phyloP scores from a whole-genome alignment of 2,888 invertebrate genomes.

The Frankliniella intonsa region DNA sequence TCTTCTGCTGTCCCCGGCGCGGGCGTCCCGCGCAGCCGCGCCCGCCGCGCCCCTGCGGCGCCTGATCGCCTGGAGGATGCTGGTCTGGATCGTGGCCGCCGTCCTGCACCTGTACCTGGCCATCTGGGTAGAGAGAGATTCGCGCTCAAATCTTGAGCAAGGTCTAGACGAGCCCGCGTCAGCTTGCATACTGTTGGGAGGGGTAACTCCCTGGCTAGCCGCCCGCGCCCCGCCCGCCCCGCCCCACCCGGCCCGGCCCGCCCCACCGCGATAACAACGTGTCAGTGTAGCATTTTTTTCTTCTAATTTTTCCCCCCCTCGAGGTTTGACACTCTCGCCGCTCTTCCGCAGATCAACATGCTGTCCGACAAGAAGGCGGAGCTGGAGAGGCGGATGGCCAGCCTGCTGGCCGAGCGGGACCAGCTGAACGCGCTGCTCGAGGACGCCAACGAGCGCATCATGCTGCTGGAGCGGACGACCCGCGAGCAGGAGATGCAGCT shows the following conservation, averaged over 20 bases:
- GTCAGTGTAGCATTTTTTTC: too few species aligned
- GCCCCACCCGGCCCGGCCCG: too few species aligned
- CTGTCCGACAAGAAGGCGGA: constrained; percentile 79
- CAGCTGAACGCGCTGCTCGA: constrained; percentile 73
- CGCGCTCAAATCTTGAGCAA: neutral
- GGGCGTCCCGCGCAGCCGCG: too few species aligned
- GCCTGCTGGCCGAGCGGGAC: constrained; percentile 74
- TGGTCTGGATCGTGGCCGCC: neutral
- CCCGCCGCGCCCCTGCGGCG: neutral
- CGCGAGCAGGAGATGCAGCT: constrained; percentile 67
- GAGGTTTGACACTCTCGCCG: too few species aligned
- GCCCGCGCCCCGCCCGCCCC: neutral
- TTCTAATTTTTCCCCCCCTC: too few species aligned
- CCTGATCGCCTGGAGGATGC: neutral
- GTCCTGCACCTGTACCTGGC: neutral
- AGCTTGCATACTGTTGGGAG: too few species aligned
- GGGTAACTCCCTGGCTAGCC: neutral
- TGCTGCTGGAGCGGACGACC: constrained; percentile 71
- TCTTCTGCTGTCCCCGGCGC: too few species aligned
- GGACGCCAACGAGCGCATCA: constrained; percentile 83
- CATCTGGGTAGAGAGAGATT: constrained; percentile 6
- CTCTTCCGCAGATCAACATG: constrained; percentile 58
- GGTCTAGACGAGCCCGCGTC: neutral
- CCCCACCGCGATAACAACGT: too few species aligned
- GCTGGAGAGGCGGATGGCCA: constrained; percentile 73